These are phyloP conservation scores for Drosophila pachea DNA, from an alignment of 1,140 invertebrate genomes.

Conservation along the genomic window DNA sequence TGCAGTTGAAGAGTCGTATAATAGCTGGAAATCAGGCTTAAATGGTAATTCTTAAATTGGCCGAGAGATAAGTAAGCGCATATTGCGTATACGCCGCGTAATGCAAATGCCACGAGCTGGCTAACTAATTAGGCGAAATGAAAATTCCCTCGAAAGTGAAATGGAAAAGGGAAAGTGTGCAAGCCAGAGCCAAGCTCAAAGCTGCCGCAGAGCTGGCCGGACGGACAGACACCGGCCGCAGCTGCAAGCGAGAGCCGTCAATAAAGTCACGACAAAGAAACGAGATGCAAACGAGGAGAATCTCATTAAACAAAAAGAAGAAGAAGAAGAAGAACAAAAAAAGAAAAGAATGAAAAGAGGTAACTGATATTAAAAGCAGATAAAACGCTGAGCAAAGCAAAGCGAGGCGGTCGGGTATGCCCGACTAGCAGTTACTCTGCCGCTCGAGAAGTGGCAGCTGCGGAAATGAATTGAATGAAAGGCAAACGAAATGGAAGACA, in stretches of 20 bases:
- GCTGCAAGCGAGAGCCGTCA: conserved; percentile 9
- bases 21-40: too few relatives aligned
- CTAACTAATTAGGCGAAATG: conserved; percentile 16
- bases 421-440: not conserved
- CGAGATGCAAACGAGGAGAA: not conserved
- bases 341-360: not conserved
- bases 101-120: not conserved
- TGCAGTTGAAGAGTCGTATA: too few relatives aligned
- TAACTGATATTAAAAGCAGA: too few relatives aligned
- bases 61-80: not conserved
- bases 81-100: conserved; percentile 12
- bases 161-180: not conserved
- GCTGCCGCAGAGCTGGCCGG: conserved; percentile 14
- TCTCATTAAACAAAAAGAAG: not conserved
- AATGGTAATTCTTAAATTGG: not conserved
- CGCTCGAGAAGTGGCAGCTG: too few relatives aligned
- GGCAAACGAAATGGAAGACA: too few relatives aligned
- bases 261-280: conserved; percentile 14
- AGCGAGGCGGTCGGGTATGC: not conserved
- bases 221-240: not conserved
- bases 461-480: too few relatives aligned
- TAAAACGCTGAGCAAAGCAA: too few relatives aligned
- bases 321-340: too few relatives aligned
- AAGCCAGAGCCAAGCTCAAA: not conserved
- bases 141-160: not conserved